Evolutionary conservation across 2,888 invertebrate genomes (phyloP).

Genomic region (Chesias legatella): DNA sequence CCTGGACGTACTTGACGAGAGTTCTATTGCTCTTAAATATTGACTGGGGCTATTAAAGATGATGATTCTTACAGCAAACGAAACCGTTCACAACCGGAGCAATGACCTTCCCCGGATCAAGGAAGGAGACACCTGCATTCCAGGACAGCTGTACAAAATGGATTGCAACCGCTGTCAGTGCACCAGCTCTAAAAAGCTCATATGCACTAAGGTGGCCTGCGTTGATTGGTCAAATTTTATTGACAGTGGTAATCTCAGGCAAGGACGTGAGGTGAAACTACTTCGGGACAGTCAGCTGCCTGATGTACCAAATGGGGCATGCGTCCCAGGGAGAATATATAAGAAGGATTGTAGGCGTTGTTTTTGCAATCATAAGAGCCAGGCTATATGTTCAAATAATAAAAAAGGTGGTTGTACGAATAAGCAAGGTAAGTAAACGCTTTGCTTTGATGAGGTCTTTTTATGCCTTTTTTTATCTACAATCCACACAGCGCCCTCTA

Average conservation of each 20-base stretch:
- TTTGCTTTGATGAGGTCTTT: too few relatives aligned
- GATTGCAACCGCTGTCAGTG: conserved; percentile 63
- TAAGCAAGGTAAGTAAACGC: conserved; percentile 21
- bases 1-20: too few relatives aligned
- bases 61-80: conserved; percentile 29
- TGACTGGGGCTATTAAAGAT: too few relatives aligned
- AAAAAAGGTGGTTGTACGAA: conserved; percentile 23
- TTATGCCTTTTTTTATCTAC: too few relatives aligned
- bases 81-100: conserved; percentile 13
- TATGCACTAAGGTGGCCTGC: conserved; percentile 68
- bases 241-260: too few relatives aligned
- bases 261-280: too few relatives aligned
- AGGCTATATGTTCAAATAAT: conserved; percentile 29
- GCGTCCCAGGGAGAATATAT: conserved; percentile 51
- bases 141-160: conserved; percentile 45
- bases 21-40: too few relatives aligned
- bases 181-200: conserved; percentile 30
- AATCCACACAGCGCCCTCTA: too few relatives aligned
- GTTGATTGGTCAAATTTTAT: conserved; percentile 12
- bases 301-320: conserved; percentile 29
- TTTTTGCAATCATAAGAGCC: conserved; percentile 39
- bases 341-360: conserved; percentile 44
- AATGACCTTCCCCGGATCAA: conserved; percentile 41
- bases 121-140: conserved; percentile 44
- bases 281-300: conserved; percentile 13